Percentiles rank a stretch among this genome's conserved stretches.
Evolutionary conservation across 2,888 invertebrate genomes (phyloP).

Genomic region (Cosmorhoe ocellata): DNA sequence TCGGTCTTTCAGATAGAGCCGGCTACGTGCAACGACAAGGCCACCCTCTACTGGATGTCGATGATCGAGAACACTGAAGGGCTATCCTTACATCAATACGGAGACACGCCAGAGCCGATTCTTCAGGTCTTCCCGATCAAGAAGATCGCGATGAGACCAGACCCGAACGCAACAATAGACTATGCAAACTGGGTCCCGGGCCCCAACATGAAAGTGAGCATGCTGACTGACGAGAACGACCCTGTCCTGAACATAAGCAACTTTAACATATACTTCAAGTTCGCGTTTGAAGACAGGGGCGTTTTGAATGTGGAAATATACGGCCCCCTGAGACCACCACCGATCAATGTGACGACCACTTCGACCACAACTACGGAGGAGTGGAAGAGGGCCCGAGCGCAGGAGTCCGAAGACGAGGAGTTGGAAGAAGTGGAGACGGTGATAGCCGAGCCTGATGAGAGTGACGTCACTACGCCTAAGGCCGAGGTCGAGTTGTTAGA

Average conservation of each 20-base stretch:
- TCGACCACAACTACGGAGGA: no score
- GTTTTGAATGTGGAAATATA: neutral
- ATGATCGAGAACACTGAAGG: constrained; percentile 10
- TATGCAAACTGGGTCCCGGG: neutral
- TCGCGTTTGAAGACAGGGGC: constrained; percentile 1
- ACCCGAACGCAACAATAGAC: neutral
- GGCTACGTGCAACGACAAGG: neutral
- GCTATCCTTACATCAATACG: neutral
- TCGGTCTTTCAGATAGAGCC: constrained; percentile 3
- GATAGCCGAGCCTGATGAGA: no score
- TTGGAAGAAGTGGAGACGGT: no score
- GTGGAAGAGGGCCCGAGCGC: no score
- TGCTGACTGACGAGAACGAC: neutral
- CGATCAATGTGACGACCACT: no score
- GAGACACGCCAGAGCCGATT: neutral
- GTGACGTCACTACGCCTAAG: no score
- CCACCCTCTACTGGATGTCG: neutral
- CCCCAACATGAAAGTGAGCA: neutral
- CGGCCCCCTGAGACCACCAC: neutral
- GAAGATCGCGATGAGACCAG: neutral
- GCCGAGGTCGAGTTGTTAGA: no score
- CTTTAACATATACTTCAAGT: constrained; percentile 9
- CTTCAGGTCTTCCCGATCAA: neutral
- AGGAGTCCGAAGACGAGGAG: no score
- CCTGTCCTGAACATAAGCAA: neutral